phyloP scores from a whole-genome alignment of 2,113 vertebrate species.

The Galeopterus variegatus region DNA sequence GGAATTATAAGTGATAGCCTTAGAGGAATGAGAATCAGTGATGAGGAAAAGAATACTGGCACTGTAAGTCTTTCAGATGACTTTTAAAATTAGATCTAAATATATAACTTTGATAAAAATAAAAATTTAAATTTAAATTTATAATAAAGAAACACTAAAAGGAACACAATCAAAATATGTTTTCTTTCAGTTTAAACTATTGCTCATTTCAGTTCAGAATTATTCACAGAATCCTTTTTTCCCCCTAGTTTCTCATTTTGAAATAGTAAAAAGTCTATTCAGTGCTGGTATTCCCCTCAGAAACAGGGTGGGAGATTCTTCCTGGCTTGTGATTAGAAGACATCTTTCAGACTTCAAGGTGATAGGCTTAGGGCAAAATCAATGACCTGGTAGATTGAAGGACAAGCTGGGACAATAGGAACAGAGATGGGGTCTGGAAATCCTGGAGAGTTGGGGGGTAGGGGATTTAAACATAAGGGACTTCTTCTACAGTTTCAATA shows the following conservation, averaged over 20 bases:
- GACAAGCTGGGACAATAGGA: too few species aligned
- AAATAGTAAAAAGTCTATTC: neutral
- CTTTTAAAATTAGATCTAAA: conserved; percentile 64
- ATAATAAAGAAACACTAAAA: neutral
- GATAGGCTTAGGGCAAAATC: neutral
- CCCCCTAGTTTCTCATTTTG: neutral
- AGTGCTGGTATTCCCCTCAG: neutral
- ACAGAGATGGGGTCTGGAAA: neutral
- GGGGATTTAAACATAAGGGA: neutral
- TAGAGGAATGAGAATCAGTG: neutral
- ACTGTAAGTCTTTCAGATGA: neutral
- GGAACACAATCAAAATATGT: neutral
- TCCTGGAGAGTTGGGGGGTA: accelerated
- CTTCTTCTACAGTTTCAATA: neutral
- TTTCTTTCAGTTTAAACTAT: conserved; percentile 27
- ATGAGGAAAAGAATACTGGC: neutral
- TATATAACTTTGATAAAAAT: conserved; percentile 42
- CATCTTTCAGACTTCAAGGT: neutral
- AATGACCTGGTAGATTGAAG: neutral
- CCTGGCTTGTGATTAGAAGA: neutral
- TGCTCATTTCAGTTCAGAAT: conserved; percentile 11
- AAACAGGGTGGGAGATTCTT: neutral
- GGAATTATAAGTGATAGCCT: neutral
- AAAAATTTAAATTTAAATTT: conserved; percentile 37
- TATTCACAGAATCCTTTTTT: neutral